phyloP scores from a whole-genome alignment of 2,113 vertebrate genomes.

The Bombycilla garrulus region DNA sequence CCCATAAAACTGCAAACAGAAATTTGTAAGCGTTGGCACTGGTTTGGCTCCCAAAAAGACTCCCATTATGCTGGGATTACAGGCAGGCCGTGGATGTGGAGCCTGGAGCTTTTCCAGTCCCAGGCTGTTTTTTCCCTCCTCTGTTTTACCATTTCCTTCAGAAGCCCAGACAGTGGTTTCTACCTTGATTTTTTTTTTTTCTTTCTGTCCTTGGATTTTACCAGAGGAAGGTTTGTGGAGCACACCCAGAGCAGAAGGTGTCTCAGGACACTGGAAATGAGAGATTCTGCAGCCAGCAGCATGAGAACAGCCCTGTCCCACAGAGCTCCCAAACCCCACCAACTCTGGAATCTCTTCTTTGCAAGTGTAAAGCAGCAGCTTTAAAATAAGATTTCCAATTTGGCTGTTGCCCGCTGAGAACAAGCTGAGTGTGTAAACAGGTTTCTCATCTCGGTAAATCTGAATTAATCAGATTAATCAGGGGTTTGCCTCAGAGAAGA shows the following conservation, averaged over 20 bases:
- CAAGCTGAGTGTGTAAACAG: background rate
- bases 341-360: background rate
- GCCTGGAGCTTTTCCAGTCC: slow-evolving; percentile 73
- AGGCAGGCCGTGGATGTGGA: slow-evolving; percentile 69
- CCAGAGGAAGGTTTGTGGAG: background rate
- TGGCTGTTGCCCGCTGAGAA: background rate
- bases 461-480: background rate
- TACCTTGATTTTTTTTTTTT: slow-evolving; percentile 1
- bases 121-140: background rate
- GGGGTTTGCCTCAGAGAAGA: background rate
- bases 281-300: background rate
- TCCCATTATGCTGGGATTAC: slow-evolving; percentile 71
- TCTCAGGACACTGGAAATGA: slow-evolving; percentile 1
- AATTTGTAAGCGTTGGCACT: slow-evolving; percentile 70
- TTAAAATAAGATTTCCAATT: background rate
- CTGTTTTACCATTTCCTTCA: slow-evolving; percentile 56
- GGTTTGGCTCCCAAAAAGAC: slow-evolving; percentile 64
- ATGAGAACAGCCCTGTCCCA: background rate
- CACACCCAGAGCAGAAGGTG: background rate
- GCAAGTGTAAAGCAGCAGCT: background rate
- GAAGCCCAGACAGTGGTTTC: slow-evolving; percentile 68
- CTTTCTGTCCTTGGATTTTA: background rate
- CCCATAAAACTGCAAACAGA: slow-evolving; percentile 75
- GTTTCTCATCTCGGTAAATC: background rate
- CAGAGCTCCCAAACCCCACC: background rate